Conservation (phyloP, 2,113 vertebrate species). For the Pterophyllum scalare region DNA sequence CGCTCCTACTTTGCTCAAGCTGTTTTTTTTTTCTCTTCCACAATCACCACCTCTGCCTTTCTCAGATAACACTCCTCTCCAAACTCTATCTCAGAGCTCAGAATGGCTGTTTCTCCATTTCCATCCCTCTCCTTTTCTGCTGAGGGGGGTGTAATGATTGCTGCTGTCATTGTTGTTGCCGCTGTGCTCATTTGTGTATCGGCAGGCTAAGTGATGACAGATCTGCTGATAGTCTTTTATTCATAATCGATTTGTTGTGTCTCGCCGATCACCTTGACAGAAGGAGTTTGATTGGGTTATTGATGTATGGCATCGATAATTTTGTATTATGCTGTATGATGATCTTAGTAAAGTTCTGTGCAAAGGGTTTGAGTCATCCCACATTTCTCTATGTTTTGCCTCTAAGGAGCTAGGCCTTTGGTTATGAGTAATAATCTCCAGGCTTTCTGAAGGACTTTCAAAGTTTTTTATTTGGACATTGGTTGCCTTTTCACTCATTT, state of each 20-base stretch:
- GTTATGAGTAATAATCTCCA: neutral
- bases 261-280: constrained; percentile 24
- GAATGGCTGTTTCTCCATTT: neutral
- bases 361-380: neutral
- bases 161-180: constrained; percentile 30
- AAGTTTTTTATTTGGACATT: neutral
- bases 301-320: constrained; percentile 14
- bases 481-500: no score
- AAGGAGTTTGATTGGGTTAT: constrained; percentile 29
- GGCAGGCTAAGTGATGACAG: constrained; percentile 29
- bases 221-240: constrained; percentile 56
- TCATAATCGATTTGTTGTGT: constrained; percentile 61
- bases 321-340: constrained; percentile 1
- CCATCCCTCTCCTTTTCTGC: constrained; percentile 14
- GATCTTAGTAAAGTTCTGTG: neutral
- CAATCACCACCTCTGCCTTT: constrained; percentile 14
- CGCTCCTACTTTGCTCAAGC: neutral
- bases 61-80: constrained; percentile 27
- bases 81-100: constrained; percentile 11
- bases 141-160: constrained; percentile 27
- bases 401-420: neutral
- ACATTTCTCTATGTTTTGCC: neutral
- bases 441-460: neutral
- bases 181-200: constrained; percentile 45
- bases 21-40: neutral